Conservation (phyloP, 2,797 vertebrate genomes). For the Semotilus atromaculatus region DNA sequence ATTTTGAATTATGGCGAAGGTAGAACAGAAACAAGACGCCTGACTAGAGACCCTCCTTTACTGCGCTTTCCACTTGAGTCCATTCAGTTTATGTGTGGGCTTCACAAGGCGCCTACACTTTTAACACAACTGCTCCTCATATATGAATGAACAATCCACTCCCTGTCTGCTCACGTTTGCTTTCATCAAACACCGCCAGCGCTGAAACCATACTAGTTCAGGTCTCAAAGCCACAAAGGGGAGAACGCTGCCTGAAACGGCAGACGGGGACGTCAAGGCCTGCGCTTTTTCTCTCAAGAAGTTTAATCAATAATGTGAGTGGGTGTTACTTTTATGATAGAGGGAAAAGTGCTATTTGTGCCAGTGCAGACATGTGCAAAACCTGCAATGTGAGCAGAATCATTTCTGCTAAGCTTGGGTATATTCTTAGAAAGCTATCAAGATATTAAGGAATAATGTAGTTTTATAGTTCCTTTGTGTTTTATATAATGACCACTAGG, state of each 20-base stretch:
- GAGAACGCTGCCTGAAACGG: conserved; percentile 4
- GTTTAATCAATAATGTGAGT: conserved; percentile 32
- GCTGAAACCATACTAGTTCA: conserved; percentile 41
- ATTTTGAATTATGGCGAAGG: conserved; percentile 53
- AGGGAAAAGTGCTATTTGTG: conserved; percentile 7
- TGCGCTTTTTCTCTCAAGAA: conserved; percentile 4
- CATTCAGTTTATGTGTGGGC: conserved; percentile 52
- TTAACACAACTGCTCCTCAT: conserved; percentile 45
- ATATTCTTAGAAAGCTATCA: no score
- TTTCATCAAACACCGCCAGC: conserved; percentile 50
- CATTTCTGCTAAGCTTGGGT: no score
- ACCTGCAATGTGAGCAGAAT: not conserved
- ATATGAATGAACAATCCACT: conserved; percentile 57
- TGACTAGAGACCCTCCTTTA: conserved; percentile 43
- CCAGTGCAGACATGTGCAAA: not conserved
- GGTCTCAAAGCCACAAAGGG: conserved; percentile 2
- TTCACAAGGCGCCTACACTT: conserved; percentile 39
- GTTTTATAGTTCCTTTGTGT: no score
- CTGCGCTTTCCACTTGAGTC: conserved; percentile 2
- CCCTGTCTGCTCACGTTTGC: conserved; percentile 41
- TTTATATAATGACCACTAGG: no score
- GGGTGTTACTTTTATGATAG: conserved; percentile 17
- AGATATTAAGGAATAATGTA: no score
- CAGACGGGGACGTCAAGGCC: not conserved
- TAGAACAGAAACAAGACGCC: conserved; percentile 37